Base-by-base conservation (phyloP, 2,888 invertebrate species). In the Trilocha varians region DNA sequence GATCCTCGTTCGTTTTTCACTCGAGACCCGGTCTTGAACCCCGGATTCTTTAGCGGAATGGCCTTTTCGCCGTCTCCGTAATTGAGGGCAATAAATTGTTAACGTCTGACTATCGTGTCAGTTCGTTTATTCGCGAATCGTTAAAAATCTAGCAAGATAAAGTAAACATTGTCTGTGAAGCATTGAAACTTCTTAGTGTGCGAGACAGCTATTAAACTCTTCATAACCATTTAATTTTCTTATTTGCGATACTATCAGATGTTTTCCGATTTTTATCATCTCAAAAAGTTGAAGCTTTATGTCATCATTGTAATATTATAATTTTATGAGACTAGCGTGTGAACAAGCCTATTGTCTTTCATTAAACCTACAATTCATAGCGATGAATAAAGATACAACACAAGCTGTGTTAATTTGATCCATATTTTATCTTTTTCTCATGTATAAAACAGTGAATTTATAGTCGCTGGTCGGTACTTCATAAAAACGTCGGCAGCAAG, bases 81-180 rank as follows among this genome's bases (percentile, higher is more conserved):
- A 82, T 80, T 80, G 82, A 68, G 70, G 75, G 71, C 68, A 69
- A 78, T 84, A 82, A 78, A 78, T 84, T 73, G 70, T 77, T 73
- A 70, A 69, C 74, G 75, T 70, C 73, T 53, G 66, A 65, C 67
- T 73, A 73, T 68, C 59, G 68, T 50, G 56, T 57, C 66, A 62
- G 66, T 71, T 74, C 67, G 71, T 70, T 70, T 70, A n/a, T n/a
- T n/a, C n/a, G n/a, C n/a, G n/a, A n/a, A n/a, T n/a, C n/a, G n/a
- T n/a, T n/a, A n/a, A n/a, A n/a, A n/a, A n/a, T n/a, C n/a, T n/a
- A n/a, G n/a, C n/a, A n/a, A n/a, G n/a, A n/a, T n/a, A n/a, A n/a
- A n/a, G n/a, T n/a, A n/a, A n/a, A n/a, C n/a, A n/a, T n/a, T n/a
- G n/a, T n/a, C n/a, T n/a, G n/a, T n/a, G n/a, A n/a, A n/a, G n/a